These are phyloP conservation scores for Anisognathus igniventris DNA, from an alignment of 2,797 vertebrate genomes.

Conservation along the genomic window DNA sequence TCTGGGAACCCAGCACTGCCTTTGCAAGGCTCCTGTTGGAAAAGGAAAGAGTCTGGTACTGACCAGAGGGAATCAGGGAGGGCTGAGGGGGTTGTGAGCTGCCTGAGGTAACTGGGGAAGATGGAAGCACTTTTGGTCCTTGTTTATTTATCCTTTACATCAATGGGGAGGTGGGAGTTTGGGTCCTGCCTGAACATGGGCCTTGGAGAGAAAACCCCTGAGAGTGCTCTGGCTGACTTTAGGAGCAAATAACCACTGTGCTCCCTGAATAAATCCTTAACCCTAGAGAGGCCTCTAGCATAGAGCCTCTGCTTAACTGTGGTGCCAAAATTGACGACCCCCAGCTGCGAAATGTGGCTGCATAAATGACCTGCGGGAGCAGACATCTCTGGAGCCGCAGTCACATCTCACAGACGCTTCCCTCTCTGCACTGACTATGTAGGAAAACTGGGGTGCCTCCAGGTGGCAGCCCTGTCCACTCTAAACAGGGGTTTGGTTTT, in stretches of 20 bases:
- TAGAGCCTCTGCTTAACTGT: background rate
- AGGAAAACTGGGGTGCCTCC: constrained; percentile 57
- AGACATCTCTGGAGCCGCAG: background rate
- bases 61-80: background rate
- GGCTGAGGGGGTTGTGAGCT: background rate
- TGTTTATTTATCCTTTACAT: background rate
- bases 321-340: background rate
- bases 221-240: background rate
- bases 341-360: background rate
- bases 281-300: background rate
- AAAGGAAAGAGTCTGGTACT: background rate
- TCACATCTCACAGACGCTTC: fast-evolving
- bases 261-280: background rate
- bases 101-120: background rate
- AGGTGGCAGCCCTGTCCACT: constrained; percentile 60
- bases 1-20: background rate
- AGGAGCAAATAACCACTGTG: background rate
- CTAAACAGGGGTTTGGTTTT: background rate
- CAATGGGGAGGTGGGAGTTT: background rate
- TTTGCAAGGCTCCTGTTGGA: background rate
- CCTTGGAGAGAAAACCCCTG: background rate
- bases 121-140: background rate
- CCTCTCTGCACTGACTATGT: background rate
- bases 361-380: fast-evolving
- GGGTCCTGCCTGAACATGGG: background rate